Percentiles rank a stretch among this genome's conserved stretches.
phyloP scores from a whole-genome alignment of 2,888 invertebrate genomes.

The Schrankia costaestrigalis region DNA sequence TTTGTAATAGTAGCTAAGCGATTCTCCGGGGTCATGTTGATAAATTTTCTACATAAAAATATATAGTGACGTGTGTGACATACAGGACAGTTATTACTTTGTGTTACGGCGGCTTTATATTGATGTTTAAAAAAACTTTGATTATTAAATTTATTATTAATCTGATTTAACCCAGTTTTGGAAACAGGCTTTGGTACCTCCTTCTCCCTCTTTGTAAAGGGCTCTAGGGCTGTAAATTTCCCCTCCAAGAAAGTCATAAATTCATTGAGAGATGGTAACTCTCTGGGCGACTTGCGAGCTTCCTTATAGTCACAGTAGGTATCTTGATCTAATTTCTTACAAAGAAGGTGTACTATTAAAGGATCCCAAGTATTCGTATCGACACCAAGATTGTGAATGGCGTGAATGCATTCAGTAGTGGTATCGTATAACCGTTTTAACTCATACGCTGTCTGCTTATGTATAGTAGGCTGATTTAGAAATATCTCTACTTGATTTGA shows the following conservation, averaged over 20 bases:
- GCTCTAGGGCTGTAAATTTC: constrained; percentile 2
- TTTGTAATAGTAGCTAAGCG: neutral
- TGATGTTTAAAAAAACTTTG: neutral
- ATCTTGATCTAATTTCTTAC: neutral
- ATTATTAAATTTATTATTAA: neutral
- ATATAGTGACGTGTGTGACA: neutral
- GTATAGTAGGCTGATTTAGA: too few relatives aligned
- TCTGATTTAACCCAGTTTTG: neutral
- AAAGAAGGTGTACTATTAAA: neutral
- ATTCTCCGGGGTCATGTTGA: neutral
- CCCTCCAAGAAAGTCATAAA: constrained; percentile 1
- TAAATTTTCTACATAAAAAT: neutral
- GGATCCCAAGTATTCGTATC: too few relatives aligned
- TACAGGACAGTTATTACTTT: neutral
- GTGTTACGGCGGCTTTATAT: neutral
- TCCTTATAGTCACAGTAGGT: constrained; percentile 1
- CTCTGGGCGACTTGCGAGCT: constrained; percentile 1
- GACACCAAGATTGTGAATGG: too few relatives aligned
- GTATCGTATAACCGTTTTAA: too few relatives aligned
- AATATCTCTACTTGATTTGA: too few relatives aligned
- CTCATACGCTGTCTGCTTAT: too few relatives aligned
- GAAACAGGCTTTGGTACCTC: neutral
- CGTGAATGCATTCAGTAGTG: too few relatives aligned
- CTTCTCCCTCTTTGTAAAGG: neutral
- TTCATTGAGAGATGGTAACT: neutral